phyloP scores from a whole-genome alignment of 2,113 vertebrate species.

The Ceyx cyanopectus region DNA sequence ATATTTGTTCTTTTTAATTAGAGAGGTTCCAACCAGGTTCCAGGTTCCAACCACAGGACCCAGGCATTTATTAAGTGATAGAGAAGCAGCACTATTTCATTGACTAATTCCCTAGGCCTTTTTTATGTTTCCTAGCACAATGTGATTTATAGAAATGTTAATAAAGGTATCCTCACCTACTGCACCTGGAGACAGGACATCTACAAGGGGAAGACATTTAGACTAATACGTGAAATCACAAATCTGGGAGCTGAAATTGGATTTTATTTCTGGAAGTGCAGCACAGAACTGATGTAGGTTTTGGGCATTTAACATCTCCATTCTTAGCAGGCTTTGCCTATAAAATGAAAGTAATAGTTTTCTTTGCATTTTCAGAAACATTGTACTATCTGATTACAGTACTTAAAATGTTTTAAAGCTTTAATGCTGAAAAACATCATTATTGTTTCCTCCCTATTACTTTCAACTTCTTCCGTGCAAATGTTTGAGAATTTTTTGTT shows the following conservation, averaged over 20 bases:
- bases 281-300: background rate
- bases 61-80: slow-evolving; percentile 58
- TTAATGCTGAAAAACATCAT: background rate
- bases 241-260: slow-evolving; percentile 53
- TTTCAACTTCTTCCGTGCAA: background rate
- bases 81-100: slow-evolving; percentile 52
- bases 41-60: slow-evolving; percentile 9
- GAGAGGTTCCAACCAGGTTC: too few species aligned
- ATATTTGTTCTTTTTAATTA: slow-evolving; percentile 72
- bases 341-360: background rate
- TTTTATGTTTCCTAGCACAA: slow-evolving; percentile 69
- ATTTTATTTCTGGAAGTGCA: slow-evolving; percentile 36
- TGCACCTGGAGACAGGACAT: slow-evolving; percentile 59
- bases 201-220: slow-evolving; percentile 51
- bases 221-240: slow-evolving; percentile 64
- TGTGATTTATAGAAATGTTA: slow-evolving; percentile 65
- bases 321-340: background rate
- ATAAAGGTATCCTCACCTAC: slow-evolving; percentile 68
- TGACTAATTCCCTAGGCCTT: slow-evolving; percentile 64
- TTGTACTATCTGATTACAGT: background rate
- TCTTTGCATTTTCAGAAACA: background rate
- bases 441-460: background rate
- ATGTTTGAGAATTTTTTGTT: background rate
- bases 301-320: background rate
- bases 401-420: background rate